These are phyloP conservation scores for Villa cingulata DNA, from an alignment of 2,888 invertebrate species.

Conservation along the genomic window DNA sequence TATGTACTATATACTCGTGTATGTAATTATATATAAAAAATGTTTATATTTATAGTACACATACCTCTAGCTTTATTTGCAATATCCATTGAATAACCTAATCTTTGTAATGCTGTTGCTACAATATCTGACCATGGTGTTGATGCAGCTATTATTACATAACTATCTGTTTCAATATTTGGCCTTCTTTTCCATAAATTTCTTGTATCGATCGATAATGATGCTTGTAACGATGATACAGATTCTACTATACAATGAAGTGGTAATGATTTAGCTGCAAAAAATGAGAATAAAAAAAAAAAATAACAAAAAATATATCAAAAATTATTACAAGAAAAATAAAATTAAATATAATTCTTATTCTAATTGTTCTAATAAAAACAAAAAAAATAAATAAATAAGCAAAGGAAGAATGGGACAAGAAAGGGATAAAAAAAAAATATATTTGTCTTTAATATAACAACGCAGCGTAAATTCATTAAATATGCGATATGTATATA, in stretches of 20 bases:
- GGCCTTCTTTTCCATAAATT: slow-evolving; percentile 54
- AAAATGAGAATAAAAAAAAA: slow-evolving; percentile 9
- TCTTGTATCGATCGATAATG: slow-evolving; percentile 39
- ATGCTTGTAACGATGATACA: slow-evolving; percentile 53
- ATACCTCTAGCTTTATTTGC: slow-evolving; percentile 69
- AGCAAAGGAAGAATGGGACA: too few relatives aligned
- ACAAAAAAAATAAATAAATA: too few relatives aligned
- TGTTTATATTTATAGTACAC: not conserved
- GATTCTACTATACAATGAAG: slow-evolving; percentile 93
- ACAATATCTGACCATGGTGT: slow-evolving; percentile 88
- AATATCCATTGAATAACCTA: slow-evolving; percentile 80
- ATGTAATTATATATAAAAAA: not conserved
- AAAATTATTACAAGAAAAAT: too few relatives aligned
- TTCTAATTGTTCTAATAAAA: too few relatives aligned
- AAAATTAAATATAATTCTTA: too few relatives aligned
- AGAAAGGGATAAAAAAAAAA: too few relatives aligned
- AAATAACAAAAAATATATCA: not conserved
- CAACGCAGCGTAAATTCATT: too few relatives aligned
- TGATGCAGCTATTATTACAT: slow-evolving; percentile 85
- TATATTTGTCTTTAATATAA: too few relatives aligned
- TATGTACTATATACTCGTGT: not conserved
- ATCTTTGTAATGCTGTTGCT: slow-evolving; percentile 74
- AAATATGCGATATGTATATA: too few relatives aligned
- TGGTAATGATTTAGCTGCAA: slow-evolving; percentile 66
- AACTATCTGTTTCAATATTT: slow-evolving; percentile 83